Percentiles rank a stretch among this genome's conserved stretches.
These are phyloP conservation scores for Entomobrya proxima DNA, from an alignment of 2,888 invertebrate species.

Conservation along the genomic window DNA sequence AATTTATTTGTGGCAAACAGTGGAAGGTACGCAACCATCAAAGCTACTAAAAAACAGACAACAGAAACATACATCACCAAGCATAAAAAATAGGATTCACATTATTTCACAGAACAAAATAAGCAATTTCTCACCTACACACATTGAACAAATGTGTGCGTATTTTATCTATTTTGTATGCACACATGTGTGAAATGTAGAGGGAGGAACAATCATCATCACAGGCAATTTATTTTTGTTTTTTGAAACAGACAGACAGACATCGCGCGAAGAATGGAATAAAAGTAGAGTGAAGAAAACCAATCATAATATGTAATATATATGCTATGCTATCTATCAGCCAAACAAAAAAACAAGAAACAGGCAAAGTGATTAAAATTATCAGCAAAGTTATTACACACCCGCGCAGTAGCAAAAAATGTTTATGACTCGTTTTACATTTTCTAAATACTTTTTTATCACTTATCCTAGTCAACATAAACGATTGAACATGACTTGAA, in stretches of 20 bases:
- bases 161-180: too few relatives aligned
- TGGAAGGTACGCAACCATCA: too few relatives aligned
- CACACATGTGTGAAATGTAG: too few relatives aligned
- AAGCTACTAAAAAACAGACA: too few relatives aligned
- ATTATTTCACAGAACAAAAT: too few relatives aligned
- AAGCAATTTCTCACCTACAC: not conserved
- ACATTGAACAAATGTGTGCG: too few relatives aligned
- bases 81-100: too few relatives aligned
- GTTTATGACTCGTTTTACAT: conserved; percentile 24
- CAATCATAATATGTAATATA: not conserved
- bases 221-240: not conserved
- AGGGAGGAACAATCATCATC: not conserved
- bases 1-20: not conserved
- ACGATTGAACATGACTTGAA: not conserved
- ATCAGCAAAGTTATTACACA: not conserved
- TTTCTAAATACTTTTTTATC: not conserved
- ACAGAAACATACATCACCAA: too few relatives aligned
- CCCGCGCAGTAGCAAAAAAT: not conserved
- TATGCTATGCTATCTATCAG: not conserved
- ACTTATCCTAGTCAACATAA: not conserved
- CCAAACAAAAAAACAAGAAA: not conserved
- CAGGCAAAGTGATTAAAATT: not conserved
- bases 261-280: conserved; percentile 16
- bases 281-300: not conserved
- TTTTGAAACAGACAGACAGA: not conserved